Conservation (phyloP, 2,888 invertebrate genomes). For the Saturnia japonica region DNA sequence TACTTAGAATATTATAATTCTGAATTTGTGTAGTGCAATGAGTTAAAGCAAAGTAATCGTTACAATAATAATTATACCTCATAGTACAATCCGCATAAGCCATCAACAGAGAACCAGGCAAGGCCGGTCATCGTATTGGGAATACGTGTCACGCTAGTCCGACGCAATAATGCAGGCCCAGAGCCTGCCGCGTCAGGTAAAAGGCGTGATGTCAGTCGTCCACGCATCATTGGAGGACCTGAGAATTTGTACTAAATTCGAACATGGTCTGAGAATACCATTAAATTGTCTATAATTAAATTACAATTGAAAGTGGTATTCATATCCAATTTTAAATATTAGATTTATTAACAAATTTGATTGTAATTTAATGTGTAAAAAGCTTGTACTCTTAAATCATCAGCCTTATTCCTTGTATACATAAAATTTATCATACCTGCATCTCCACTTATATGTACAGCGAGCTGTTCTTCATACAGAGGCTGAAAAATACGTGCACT, state of each 20-base stretch:
- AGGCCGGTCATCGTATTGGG: slow-evolving; percentile 85
- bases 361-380: too few species aligned
- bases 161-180: slow-evolving; percentile 85
- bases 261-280: background rate
- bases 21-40: background rate
- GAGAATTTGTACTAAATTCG: slow-evolving; percentile 18
- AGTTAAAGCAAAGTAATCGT: background rate
- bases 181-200: slow-evolving; percentile 89
- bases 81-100: slow-evolving; percentile 90
- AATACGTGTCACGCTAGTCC: slow-evolving; percentile 75
- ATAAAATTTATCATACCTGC: slow-evolving; percentile 52
- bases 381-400: too few species aligned
- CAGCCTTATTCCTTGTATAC: too few species aligned
- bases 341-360: too few species aligned
- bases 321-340: too few species aligned
- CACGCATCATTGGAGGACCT: slow-evolving; percentile 83
- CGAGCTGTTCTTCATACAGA: slow-evolving; percentile 90
- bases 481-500: slow-evolving; percentile 92
- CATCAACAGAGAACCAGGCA: slow-evolving; percentile 92
- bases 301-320: too few species aligned
- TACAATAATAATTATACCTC: slow-evolving; percentile 75
- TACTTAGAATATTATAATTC: background rate
- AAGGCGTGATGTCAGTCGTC: slow-evolving; percentile 85
- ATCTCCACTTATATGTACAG: slow-evolving; percentile 85
- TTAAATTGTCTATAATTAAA: too few species aligned